Evolutionary conservation across 2,888 invertebrate species (phyloP).

Genomic region (Drepanosiphum platanoidis): DNA sequence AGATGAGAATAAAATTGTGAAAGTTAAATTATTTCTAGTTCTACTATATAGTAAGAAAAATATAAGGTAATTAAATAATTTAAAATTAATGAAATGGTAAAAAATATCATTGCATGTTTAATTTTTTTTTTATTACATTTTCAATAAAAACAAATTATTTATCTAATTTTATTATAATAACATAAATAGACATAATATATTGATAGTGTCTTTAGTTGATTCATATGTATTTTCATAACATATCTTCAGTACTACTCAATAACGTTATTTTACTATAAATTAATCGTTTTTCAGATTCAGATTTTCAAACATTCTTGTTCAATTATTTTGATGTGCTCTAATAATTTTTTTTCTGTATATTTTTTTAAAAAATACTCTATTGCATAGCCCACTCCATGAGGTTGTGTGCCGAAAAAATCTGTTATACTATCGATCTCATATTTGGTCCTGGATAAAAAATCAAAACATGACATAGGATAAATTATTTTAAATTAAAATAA

Average conservation of each 20-base stretch:
- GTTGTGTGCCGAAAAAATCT: conserved; percentile 56
- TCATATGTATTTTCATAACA: neutral
- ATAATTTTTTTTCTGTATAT: conserved; percentile 53
- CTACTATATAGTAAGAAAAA: too few species aligned
- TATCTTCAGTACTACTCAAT: neutral
- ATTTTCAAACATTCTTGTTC: conserved; percentile 51
- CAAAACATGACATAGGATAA: neutral
- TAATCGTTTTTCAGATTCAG: neutral
- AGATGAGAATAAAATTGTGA: too few species aligned
- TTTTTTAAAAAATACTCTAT: conserved; percentile 59
- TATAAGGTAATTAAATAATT: too few species aligned
- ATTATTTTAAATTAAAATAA: neutral
- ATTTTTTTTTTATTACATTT: too few species aligned
- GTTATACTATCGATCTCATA: conserved; percentile 58
- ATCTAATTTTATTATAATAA: neutral
- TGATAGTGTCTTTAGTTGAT: neutral
- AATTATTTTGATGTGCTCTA: conserved; percentile 56
- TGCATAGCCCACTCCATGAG: conserved; percentile 50
- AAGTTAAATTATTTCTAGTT: too few species aligned
- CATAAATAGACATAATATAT: neutral
- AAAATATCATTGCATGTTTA: too few species aligned
- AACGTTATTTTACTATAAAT: neutral
- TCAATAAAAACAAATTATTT: too few species aligned
- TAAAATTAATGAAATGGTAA: too few species aligned
- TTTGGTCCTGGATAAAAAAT: conserved; percentile 36